phyloP scores from a whole-genome alignment of 1,140 invertebrate species.

The Meloidogyne exigua region DNA sequence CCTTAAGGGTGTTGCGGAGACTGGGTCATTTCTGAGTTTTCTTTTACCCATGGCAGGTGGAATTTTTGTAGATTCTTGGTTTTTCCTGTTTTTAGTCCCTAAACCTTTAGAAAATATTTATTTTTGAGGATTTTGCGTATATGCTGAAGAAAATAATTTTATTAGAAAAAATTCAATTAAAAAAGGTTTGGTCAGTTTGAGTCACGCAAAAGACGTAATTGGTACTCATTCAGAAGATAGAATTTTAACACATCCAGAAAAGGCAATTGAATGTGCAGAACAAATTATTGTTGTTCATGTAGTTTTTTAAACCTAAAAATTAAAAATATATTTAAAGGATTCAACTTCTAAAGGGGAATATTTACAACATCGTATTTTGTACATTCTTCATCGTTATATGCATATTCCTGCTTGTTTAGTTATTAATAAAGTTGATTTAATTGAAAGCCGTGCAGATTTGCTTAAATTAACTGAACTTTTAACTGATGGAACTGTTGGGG shows the following conservation, averaged over 20 bases:
- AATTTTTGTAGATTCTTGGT: too few species aligned
- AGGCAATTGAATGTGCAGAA: conserved; percentile 53
- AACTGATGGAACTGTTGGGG: conserved; percentile 43
- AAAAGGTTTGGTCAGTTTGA: conserved; percentile 45
- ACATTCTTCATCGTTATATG: conserved; percentile 56
- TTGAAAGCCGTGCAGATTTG: conserved; percentile 42
- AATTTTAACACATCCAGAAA: conserved; percentile 59
- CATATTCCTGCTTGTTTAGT: conserved; percentile 55
- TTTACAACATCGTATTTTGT: conserved; percentile 59
- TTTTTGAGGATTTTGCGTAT: too few species aligned
- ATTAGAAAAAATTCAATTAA: background rate
- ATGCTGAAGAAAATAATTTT: background rate
- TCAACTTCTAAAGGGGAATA: conserved; percentile 49
- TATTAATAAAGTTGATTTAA: conserved; percentile 59
- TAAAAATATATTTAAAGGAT: conserved; percentile 29
- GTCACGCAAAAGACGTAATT: conserved; percentile 54
- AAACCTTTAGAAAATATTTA: too few species aligned
- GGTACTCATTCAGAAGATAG: conserved; percentile 44
- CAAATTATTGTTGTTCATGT: conserved; percentile 57
- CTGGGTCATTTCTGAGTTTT: too few species aligned
- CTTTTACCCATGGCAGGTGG: too few species aligned
- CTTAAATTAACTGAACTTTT: conserved; percentile 43
- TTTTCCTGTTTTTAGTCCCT: too few species aligned
- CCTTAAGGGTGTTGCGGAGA: too few species aligned
- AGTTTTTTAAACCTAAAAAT: conserved; percentile 32